A percentile compares a stretch with the other conserved stretches of the same genome.
phyloP scores from a whole-genome alignment of 2,888 invertebrate species.

The Clostera curtula region DNA sequence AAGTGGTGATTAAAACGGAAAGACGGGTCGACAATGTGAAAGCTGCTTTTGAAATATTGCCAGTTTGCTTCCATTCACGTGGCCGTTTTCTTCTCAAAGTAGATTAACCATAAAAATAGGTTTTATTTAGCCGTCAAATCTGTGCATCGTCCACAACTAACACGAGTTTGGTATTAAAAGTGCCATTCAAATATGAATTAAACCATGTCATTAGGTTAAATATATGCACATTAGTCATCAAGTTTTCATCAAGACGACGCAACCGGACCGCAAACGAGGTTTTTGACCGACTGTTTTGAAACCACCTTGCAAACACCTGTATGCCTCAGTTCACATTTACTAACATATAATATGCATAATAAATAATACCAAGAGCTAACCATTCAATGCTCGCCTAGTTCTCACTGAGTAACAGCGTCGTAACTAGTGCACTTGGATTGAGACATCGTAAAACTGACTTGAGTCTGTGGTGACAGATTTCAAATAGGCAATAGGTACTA shows the following conservation, averaged over 20 bases:
- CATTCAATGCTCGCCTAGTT: constrained; percentile 42
- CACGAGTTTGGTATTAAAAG: too few relatives aligned
- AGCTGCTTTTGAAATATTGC: constrained; percentile 23
- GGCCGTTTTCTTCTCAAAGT: too few relatives aligned
- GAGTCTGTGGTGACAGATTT: too few relatives aligned
- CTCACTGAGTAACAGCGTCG: constrained; percentile 25
- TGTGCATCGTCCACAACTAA: too few relatives aligned
- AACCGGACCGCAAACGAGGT: constrained; percentile 24
- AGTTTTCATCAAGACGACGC: constrained; percentile 5
- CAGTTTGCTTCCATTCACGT: too few relatives aligned
- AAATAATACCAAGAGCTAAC: too few relatives aligned
- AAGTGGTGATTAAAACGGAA: constrained; percentile 30
- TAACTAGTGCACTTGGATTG: constrained; percentile 18
- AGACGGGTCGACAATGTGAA: constrained; percentile 28
- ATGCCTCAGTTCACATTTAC: constrained; percentile 5
- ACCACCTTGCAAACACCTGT: constrained; percentile 13
- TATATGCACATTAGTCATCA: not conserved
- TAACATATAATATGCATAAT: too few relatives aligned
- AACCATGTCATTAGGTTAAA: not conserved
- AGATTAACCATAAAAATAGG: too few relatives aligned
- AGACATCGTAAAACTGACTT: constrained; percentile 20
- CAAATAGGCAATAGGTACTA: too few relatives aligned
- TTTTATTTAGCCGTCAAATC: too few relatives aligned
- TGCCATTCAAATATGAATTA: too few relatives aligned
- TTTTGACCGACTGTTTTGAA: constrained; percentile 30